Evolutionary conservation across 2,113 vertebrate genomes (phyloP), one percentile per base, ranked within the genome.

Genomic region (Syngnathoides biaculeatus): DNA sequence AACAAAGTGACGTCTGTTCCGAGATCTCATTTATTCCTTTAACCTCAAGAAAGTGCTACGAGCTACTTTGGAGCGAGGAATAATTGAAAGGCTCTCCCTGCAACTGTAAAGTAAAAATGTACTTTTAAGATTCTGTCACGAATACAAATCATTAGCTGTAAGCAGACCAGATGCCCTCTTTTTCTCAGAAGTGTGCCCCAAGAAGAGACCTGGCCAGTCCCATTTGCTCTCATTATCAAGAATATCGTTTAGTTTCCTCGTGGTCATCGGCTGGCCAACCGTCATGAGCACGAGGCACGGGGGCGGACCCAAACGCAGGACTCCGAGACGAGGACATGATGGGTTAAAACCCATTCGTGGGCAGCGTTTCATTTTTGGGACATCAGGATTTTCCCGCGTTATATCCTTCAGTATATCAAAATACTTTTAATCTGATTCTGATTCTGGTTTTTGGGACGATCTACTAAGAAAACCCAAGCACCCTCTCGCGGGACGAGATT

Each of bases 81-180:
- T 62, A 62, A 62, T 42, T 62, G 59, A 62, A 42, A 42, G 39
- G 39, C 20, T 42, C n/a, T 39, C 30, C 35, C 56, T 38, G 11
- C 56, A 35, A 17, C 30, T 58, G 15, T 60, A 60, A 40, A 62
- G 39, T 13, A 15, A 19, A 19, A 62, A 22, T 42, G 42, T 61
- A 42, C n/a, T 42, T 61, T 61, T 60, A 39, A 40, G 38, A 1
- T 39, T 12, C 8, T 39, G 19, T 39, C 35, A 12, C n/a, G 12
- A 42, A 61, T 42, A 22, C 20, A 42, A 61, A 61, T 22, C 20
- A 12, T 24, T 40, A 7, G 20, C 2, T 38, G 38, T 40, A 61
- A 61, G 42, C 38, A 61, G 38, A 22, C 20, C 11, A 59, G 19
- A 59, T 2, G 10, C 9, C 12, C 30, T 39, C 35, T 39, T 59